Evolutionary conservation across 2,113 vertebrate species (phyloP).

Genomic region (Protobothrops flavoviridis): DNA sequence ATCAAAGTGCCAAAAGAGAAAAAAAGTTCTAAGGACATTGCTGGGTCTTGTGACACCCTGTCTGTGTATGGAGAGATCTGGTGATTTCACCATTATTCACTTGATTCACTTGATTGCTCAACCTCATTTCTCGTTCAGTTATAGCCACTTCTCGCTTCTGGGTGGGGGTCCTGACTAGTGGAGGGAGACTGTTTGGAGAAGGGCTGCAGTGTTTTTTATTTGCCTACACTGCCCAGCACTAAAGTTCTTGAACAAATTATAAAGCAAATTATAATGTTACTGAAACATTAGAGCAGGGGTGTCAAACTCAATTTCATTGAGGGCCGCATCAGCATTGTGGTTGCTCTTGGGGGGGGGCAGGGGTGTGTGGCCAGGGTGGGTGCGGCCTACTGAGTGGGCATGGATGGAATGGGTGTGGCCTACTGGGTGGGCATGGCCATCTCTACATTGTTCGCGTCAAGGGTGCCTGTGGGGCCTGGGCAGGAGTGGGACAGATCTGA

Average conservation of each 20-base stretch:
- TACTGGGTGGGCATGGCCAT: too few relatives aligned
- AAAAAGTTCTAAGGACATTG: not conserved
- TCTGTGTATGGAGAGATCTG: not conserved
- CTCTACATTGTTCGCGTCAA: too few relatives aligned
- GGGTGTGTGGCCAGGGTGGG: too few relatives aligned
- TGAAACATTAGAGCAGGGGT: not conserved
- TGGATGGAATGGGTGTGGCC: too few relatives aligned
- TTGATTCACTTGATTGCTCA: not conserved
- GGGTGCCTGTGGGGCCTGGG: too few relatives aligned
- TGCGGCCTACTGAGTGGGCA: too few relatives aligned
- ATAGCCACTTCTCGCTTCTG: not conserved
- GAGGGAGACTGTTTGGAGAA: not conserved
- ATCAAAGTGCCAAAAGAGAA: not conserved
- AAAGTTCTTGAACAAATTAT: not conserved
- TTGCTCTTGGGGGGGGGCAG: too few relatives aligned
- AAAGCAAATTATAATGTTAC: not conserved
- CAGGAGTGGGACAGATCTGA: too few relatives aligned
- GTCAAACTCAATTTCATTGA: too few relatives aligned
- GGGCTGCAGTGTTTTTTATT: not conserved
- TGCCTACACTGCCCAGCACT: not conserved
- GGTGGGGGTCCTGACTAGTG: not conserved
- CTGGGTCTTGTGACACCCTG: not conserved
- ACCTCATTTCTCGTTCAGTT: not conserved
- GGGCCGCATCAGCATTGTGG: too few relatives aligned
- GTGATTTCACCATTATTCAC: not conserved